Evolutionary conservation across 2,113 vertebrate species (phyloP).

Genomic region (Pelusios castaneus): DNA sequence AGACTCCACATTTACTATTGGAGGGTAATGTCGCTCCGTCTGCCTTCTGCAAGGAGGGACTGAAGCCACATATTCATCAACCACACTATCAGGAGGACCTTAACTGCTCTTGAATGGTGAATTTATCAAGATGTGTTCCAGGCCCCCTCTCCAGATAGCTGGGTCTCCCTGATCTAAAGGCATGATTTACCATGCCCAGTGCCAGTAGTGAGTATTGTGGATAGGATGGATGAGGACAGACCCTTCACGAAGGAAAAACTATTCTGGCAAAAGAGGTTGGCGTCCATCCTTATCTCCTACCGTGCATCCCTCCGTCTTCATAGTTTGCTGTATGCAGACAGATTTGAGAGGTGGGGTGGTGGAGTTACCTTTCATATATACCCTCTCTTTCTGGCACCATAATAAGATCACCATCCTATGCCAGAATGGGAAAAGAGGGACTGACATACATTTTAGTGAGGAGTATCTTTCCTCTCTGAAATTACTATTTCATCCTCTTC

Average conservation of each 20-base stretch:
- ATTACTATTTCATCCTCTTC: background rate
- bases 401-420: background rate
- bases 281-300: accelerated
- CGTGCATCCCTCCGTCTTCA: background rate
- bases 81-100: background rate
- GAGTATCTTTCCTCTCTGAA: background rate
- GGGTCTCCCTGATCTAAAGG: background rate
- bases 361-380: background rate
- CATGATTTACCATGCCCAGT: accelerated
- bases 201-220: background rate
- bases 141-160: background rate
- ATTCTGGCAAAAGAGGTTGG: background rate
- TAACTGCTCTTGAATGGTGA: background rate
- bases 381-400: background rate
- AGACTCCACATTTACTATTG: background rate
- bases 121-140: background rate
- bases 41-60: background rate
- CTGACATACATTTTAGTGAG: background rate
- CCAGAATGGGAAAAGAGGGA: background rate
- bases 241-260: background rate
- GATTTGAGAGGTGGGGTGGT: background rate
- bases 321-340: background rate
- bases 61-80: background rate
- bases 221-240: background rate
- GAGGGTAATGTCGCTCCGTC: background rate